These are phyloP conservation scores for Gallinago solitaria DNA, from an alignment of 2,797 vertebrate genomes.

Conservation along the genomic window DNA sequence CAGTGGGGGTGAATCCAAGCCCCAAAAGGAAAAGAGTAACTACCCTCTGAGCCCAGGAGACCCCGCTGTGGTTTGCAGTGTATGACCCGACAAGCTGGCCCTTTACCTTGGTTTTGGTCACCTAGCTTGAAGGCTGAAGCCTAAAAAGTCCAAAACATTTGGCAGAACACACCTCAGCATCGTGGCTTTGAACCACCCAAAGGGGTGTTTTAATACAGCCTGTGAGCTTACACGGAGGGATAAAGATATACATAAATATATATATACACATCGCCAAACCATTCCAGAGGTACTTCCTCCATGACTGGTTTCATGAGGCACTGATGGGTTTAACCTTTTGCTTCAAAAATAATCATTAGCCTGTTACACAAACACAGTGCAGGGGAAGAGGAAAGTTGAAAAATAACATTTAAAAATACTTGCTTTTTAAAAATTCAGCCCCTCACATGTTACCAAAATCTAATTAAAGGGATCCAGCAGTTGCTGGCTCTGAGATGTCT, in stretches of 20 bases:
- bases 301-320: background rate
- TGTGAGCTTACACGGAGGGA: background rate
- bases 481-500: background rate
- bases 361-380: background rate
- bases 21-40: background rate
- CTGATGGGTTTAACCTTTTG: background rate
- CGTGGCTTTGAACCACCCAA: background rate
- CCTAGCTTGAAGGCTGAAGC: background rate
- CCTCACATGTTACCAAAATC: background rate
- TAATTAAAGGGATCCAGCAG: background rate
- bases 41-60: background rate
- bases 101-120: background rate
- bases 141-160: background rate
- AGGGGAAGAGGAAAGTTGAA: background rate
- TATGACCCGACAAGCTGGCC: background rate
- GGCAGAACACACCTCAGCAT: background rate
- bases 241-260: background rate
- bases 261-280: background rate
- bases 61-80: background rate
- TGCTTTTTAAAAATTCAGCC: constrained; percentile 1
- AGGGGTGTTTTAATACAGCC: background rate
- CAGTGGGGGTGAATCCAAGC: background rate
- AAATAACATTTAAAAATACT: background rate
- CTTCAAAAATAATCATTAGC: background rate
- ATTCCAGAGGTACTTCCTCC: background rate